These are phyloP conservation scores for Microctonus brassicae DNA, from an alignment of 2,888 invertebrate species.

Conservation along the genomic window DNA sequence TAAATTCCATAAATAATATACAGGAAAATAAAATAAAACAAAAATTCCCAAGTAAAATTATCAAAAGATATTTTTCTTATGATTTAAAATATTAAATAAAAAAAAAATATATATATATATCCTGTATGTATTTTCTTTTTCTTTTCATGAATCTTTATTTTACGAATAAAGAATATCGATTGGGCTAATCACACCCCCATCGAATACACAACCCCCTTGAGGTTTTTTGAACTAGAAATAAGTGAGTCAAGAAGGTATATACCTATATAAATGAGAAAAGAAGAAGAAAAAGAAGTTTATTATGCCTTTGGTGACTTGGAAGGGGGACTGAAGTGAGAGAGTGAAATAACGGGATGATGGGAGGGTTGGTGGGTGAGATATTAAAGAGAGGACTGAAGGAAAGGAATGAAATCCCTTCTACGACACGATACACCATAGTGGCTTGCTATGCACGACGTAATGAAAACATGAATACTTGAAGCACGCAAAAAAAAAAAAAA, in stretches of 20 bases:
- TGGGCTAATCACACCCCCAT: slow-evolving; percentile 45
- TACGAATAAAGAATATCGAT: slow-evolving; percentile 45
- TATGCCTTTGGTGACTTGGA: slow-evolving; percentile 39
- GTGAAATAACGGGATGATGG: slow-evolving; percentile 13
- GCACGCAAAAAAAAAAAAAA: slow-evolving; percentile 36
- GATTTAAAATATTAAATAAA: slow-evolving; percentile 7
- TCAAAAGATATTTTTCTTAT: background rate
- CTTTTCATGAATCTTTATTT: background rate
- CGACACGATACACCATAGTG: slow-evolving; percentile 47
- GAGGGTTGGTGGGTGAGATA: slow-evolving; percentile 36
- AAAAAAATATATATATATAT: too few species aligned
- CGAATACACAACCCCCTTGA: background rate
- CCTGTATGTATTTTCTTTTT: too few species aligned
- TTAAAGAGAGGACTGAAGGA: slow-evolving; percentile 35
- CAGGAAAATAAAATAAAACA: slow-evolving; percentile 14
- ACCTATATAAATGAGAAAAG: slow-evolving; percentile 22
- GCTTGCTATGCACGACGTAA: slow-evolving; percentile 58
- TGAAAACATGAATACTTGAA: slow-evolving; percentile 70
- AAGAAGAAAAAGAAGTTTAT: slow-evolving; percentile 39
- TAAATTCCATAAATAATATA: background rate
- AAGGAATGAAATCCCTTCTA: slow-evolving; percentile 51
- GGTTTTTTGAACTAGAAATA: background rate
- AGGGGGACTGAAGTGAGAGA: slow-evolving; percentile 41
- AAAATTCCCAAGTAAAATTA: background rate
- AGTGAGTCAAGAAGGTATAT: background rate